A percentile compares a stretch with the other conserved stretches of the same genome.
These are phyloP conservation scores for Tetragnatha versicolor DNA, from an alignment of 1,140 invertebrate genomes.

Conservation along the genomic window DNA sequence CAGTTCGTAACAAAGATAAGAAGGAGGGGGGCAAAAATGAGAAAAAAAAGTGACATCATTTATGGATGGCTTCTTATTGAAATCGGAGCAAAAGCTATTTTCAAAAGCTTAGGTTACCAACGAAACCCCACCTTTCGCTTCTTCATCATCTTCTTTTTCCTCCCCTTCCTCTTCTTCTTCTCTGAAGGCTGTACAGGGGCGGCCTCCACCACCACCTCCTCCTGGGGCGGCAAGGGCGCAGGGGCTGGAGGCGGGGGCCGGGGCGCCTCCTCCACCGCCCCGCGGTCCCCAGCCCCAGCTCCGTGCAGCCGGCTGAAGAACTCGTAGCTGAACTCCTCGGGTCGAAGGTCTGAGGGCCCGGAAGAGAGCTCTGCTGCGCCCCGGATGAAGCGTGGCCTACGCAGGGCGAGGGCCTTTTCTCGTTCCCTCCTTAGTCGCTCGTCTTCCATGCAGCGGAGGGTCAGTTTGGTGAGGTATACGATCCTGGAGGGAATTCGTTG, in stretches of 20 bases:
- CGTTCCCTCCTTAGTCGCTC: background rate
- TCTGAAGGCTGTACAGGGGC: background rate
- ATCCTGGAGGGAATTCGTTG: conserved; percentile 29
- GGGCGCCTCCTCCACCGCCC: conserved; percentile 6
- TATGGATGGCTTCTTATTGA: too few species aligned
- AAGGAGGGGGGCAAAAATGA: too few species aligned
- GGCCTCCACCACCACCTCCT: too few species aligned
- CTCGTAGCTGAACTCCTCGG: conserved; percentile 30
- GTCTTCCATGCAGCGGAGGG: background rate
- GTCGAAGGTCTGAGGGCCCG: background rate
- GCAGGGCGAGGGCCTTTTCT: background rate
- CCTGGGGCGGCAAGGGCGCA: background rate
- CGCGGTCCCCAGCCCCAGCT: background rate
- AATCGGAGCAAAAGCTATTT: too few species aligned
- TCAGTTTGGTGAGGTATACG: conserved; percentile 25
- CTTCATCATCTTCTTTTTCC: conserved; percentile 12
- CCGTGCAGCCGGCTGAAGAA: conserved; percentile 23
- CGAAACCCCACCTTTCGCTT: background rate
- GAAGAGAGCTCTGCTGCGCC: background rate
- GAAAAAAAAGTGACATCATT: too few species aligned
- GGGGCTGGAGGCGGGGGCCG: background rate
- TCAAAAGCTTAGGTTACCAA: too few species aligned
- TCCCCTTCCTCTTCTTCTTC: background rate
- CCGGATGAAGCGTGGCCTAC: background rate
- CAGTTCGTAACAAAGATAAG: too few species aligned